These are phyloP conservation scores for Hetaerina titia DNA, from an alignment of 2,888 invertebrate species.

Conservation along the genomic window DNA sequence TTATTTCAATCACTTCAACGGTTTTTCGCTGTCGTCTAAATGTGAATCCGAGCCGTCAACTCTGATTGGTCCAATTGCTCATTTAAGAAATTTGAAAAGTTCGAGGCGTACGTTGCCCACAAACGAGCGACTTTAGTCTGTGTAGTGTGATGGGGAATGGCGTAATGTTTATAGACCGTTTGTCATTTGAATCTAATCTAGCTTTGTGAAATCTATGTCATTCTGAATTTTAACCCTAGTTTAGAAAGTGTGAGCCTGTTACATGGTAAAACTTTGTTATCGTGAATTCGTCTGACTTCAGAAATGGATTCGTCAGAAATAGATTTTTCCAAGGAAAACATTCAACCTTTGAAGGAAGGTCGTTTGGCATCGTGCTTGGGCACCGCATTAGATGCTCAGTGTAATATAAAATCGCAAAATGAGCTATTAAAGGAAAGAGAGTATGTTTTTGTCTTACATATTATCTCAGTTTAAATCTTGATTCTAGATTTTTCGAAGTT, in stretches of 20 bases:
- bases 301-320: constrained; percentile 75
- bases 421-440: constrained; percentile 85
- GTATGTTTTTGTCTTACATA: constrained; percentile 77
- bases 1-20: too few species aligned
- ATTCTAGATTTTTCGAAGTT: background rate
- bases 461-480: too few species aligned
- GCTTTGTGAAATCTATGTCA: background rate
- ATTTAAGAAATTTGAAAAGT: constrained; percentile 16
- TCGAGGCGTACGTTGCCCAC: background rate
- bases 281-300: background rate
- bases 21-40: background rate
- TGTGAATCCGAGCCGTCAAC: too few species aligned
- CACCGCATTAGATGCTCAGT: constrained; percentile 88
- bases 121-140: too few species aligned
- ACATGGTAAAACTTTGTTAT: background rate
- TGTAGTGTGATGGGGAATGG: too few species aligned
- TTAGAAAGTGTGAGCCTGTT: background rate
- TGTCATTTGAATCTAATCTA: too few species aligned
- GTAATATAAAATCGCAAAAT: constrained; percentile 84
- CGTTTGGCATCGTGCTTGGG: constrained; percentile 89
- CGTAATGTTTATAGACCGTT: too few species aligned
- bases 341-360: constrained; percentile 94
- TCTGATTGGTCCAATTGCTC: constrained; percentile 31
- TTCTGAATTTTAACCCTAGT: background rate
- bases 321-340: constrained; percentile 90